Evolutionary conservation across 2,888 invertebrate species (phyloP), one percentile per base, ranked within the genome.

Genomic region (Proisotoma minuta): DNA sequence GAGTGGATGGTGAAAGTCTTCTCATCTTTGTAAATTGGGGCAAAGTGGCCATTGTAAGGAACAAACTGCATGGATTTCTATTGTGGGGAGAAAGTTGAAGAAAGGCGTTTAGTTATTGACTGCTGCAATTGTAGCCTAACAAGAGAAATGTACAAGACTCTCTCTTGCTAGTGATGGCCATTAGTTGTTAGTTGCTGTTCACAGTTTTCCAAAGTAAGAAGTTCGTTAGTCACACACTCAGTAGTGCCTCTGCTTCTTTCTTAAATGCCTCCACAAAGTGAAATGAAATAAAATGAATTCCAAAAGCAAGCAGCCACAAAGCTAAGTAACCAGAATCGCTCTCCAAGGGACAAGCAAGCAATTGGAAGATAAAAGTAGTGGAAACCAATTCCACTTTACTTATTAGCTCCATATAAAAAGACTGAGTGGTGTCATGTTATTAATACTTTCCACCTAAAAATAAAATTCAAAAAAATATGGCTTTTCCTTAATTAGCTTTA

Each of bases 221-320:
- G 43, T 43, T 43, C 43, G 43, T 43, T 43, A 43, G 43, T 43
- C 43, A 43, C 43, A n/a, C n/a, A n/a, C n/a, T n/a, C n/a, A n/a
- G n/a, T n/a, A n/a, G n/a, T n/a, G n/a, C n/a, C n/a, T n/a, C n/a
- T n/a, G n/a, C n/a, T n/a, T n/a, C n/a, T n/a, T n/a, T n/a, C n/a
- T n/a, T 43, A 43, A 43, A 43, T 43, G 43, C 43, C 18, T 34
- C 34, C 34, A 34, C 34, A 34, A 34, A 34, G 34, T 34, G 34
- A 34, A 34, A 34, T 34, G 34, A 34, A 34, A 34, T 34, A 34
- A 34, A 34, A 34, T 34, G 34, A 34, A 34, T 10, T 34, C 34
- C 34, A 34, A 34, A 34, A 34, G 34, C 34, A 34, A 34, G 15
- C 8, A n/a, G n/a, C n/a, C n/a, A n/a, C n/a, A n/a, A n/a, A n/a